Evolutionary conservation across 30 jellyfish, hydroid and myxozoan genomes (phyloP).

Genomic region (Phacellophora camtschatica): DNA sequence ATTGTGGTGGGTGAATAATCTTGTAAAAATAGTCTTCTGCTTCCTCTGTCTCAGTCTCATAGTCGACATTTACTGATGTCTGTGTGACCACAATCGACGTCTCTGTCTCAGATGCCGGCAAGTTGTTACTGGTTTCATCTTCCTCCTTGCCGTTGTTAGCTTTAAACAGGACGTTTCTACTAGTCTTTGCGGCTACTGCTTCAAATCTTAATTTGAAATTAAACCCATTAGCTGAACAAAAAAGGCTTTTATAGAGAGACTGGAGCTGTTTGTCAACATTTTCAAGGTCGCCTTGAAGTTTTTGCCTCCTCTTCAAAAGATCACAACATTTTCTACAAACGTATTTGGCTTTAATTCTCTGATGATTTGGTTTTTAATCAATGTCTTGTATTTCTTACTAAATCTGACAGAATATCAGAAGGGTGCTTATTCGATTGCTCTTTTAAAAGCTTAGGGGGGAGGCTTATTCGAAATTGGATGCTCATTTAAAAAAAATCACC

Average conservation of each 20-base stretch:
- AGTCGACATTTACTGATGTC: not conserved
- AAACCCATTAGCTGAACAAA: slow-evolving; percentile 1
- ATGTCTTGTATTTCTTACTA: no score
- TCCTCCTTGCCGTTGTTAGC: not conserved
- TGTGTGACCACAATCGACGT: not conserved
- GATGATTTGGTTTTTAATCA: no score
- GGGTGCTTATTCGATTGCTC: no score
- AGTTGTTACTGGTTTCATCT: not conserved
- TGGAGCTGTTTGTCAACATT: slow-evolving; percentile 31
- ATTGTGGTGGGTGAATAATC: not conserved
- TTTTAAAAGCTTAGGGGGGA: no score
- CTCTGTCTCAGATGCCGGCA: not conserved
- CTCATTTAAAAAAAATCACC: no score
- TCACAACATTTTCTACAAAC: slow-evolving; percentile 11
- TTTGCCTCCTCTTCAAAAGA: slow-evolving; percentile 19
- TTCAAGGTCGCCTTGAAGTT: slow-evolving; percentile 19
- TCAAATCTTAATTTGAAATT: slow-evolving; percentile 9
- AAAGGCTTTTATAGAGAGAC: slow-evolving; percentile 2
- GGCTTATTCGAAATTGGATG: no score
- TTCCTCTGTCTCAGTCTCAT: not conserved
- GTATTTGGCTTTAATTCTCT: not conserved
- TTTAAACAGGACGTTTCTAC: slow-evolving; percentile 10
- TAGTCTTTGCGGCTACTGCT: slow-evolving; percentile 23
- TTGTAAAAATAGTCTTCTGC: not conserved
- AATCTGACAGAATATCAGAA: no score